These are phyloP conservation scores for Leptinotarsa haldemani DNA, from an alignment of 2,888 invertebrate species.

Conservation along the genomic window DNA sequence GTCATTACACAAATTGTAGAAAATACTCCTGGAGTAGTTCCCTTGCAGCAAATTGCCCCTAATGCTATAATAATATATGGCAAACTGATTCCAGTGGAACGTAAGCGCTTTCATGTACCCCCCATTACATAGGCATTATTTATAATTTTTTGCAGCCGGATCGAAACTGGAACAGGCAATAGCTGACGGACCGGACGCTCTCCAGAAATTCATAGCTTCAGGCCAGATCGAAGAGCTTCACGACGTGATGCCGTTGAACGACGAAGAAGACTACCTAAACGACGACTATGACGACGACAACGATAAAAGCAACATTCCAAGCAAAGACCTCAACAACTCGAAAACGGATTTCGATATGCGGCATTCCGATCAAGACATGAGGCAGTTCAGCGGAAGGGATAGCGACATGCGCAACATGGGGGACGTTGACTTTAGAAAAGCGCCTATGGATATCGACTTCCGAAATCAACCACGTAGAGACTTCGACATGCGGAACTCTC, in stretches of 20 bases:
- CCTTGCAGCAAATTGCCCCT: constrained; percentile 80
- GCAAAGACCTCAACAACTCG: constrained; percentile 30
- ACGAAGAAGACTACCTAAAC: constrained; percentile 68
- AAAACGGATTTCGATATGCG: constrained; percentile 46
- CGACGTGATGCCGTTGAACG: constrained; percentile 79
- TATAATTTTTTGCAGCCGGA: constrained; percentile 68
- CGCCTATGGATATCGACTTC: constrained; percentile 45
- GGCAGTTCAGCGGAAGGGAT: constrained; percentile 49
- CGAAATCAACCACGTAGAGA: constrained; percentile 54
- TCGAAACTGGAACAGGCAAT: constrained; percentile 82
- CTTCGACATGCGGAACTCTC: constrained; percentile 53
- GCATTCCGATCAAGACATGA: constrained; percentile 58
- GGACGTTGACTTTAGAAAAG: constrained; percentile 53
- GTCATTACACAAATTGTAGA: constrained; percentile 79
- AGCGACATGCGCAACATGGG: constrained; percentile 53
- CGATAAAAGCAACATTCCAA: constrained; percentile 40
- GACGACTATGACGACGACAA: constrained; percentile 68
- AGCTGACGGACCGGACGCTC: constrained; percentile 79
- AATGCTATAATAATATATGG: constrained; percentile 86
- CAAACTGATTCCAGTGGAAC: constrained; percentile 82
- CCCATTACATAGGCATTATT: too few species aligned
- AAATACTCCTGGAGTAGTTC: constrained; percentile 83
- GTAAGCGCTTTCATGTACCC: constrained; percentile 63
- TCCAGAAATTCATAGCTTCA: constrained; percentile 81
- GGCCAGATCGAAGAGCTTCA: constrained; percentile 85